phyloP scores from a whole-genome alignment of 2,888 invertebrate genomes.

The Agrotis exclamationis region DNA sequence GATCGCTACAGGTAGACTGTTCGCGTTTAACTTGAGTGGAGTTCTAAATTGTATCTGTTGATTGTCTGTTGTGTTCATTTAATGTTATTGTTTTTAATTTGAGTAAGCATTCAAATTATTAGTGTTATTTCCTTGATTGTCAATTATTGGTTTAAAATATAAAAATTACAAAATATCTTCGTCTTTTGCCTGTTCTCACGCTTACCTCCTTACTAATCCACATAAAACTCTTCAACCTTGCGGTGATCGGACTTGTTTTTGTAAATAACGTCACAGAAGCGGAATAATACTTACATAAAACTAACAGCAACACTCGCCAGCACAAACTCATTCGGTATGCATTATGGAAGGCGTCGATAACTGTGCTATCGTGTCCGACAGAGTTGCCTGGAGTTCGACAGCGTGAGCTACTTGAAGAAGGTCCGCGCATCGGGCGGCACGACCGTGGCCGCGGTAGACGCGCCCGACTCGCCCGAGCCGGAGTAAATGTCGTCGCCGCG shows the following conservation, averaged over 20 bases:
- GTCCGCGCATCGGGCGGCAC: slow-evolving; percentile 84
- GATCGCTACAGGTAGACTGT: slow-evolving; percentile 86
- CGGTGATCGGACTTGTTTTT: slow-evolving; percentile 50
- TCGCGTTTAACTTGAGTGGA: slow-evolving; percentile 67
- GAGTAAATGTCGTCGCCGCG: slow-evolving; percentile 75
- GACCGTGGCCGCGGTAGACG: slow-evolving; percentile 84
- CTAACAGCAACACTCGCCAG: slow-evolving; percentile 52
- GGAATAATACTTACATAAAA: slow-evolving; percentile 33
- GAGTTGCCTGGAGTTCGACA: slow-evolving; percentile 91
- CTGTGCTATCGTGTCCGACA: slow-evolving; percentile 77
- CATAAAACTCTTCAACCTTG: slow-evolving; percentile 28
- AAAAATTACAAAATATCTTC: slow-evolving; percentile 76
- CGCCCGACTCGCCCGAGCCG: slow-evolving; percentile 89
- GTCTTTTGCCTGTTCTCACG: slow-evolving; percentile 82
- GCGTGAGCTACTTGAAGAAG: slow-evolving; percentile 87
- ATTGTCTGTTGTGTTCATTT: slow-evolving; percentile 70
- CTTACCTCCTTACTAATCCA: slow-evolving; percentile 71
- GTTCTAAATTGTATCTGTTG: slow-evolving; percentile 71
- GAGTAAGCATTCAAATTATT: slow-evolving; percentile 81
- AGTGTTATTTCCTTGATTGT: slow-evolving; percentile 82
- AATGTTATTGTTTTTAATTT: slow-evolving; percentile 78
- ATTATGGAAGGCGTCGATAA: slow-evolving; percentile 55
- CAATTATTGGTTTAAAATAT: slow-evolving; percentile 83
- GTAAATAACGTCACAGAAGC: slow-evolving; percentile 49
- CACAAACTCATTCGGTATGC: slow-evolving; percentile 28